These are phyloP conservation scores for Drosophila nigromelanica DNA, from an alignment of 1,140 invertebrate species.

Conservation along the genomic window DNA sequence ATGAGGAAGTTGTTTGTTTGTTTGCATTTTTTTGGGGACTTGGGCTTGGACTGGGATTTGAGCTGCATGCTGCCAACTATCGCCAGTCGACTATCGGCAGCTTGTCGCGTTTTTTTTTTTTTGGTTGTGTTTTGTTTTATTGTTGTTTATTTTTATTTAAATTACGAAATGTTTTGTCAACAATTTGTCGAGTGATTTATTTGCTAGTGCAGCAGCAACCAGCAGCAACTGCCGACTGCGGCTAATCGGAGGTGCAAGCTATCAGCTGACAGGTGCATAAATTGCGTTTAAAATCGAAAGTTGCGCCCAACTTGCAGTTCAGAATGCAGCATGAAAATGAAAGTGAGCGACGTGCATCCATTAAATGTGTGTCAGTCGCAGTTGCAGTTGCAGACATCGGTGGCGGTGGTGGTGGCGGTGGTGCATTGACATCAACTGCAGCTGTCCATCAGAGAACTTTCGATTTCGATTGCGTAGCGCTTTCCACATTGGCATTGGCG, in stretches of 20 bases:
- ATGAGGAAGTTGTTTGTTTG: slow-evolving; percentile 70
- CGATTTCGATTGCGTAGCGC: slow-evolving; percentile 78
- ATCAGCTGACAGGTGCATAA: slow-evolving; percentile 81
- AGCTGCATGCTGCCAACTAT: slow-evolving; percentile 67
- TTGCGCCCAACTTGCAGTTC: slow-evolving; percentile 54
- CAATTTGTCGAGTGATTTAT: slow-evolving; percentile 81
- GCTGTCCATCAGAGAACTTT: slow-evolving; percentile 82
- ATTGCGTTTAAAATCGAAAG: slow-evolving; percentile 78
- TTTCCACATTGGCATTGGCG: slow-evolving; percentile 49
- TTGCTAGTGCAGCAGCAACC: slow-evolving; percentile 36
- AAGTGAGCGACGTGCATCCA: slow-evolving; percentile 78
- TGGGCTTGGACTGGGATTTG: slow-evolving; percentile 16
- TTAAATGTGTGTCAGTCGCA: slow-evolving; percentile 76
- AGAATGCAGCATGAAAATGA: slow-evolving; percentile 60
- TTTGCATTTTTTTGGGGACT: slow-evolving; percentile 9
- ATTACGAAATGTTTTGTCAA: slow-evolving; percentile 83
- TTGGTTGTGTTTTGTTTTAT: slow-evolving; percentile 46
- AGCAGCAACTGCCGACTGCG: slow-evolving; percentile 5
- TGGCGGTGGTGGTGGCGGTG: slow-evolving; percentile 10
- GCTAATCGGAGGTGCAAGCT: slow-evolving; percentile 71
- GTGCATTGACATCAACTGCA: slow-evolving; percentile 67
- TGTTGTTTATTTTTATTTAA: slow-evolving; percentile 73
- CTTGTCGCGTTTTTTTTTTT: slow-evolving; percentile 51
- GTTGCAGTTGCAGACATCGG: slow-evolving; percentile 3
- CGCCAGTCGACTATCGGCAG: slow-evolving; percentile 65